These are phyloP conservation scores for Taurulus bubalis DNA, from an alignment of 2,113 vertebrate species.

Conservation along the genomic window DNA sequence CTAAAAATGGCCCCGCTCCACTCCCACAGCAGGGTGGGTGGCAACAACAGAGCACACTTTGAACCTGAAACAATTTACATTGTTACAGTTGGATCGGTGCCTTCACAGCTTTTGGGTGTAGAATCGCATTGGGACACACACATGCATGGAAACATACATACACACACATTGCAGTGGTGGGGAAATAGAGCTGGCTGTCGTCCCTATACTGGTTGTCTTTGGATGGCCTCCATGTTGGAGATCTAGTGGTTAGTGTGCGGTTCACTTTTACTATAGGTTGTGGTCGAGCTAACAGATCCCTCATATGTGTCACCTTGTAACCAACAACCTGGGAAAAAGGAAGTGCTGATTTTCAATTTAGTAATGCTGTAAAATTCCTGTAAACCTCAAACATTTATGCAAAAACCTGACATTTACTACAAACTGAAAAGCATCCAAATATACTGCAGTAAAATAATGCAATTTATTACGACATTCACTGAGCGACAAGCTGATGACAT, in stretches of 20 bases:
- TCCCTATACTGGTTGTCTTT: conserved; percentile 64
- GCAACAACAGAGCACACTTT: conserved; percentile 64
- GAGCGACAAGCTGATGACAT: conserved; percentile 26
- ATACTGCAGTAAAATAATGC: conserved; percentile 7
- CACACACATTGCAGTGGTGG: conserved; percentile 34
- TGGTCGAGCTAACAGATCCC: conserved; percentile 43
- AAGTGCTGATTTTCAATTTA: conserved; percentile 33
- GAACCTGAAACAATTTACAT: conserved; percentile 76
- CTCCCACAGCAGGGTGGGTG: conserved; percentile 63
- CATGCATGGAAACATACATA: conserved; percentile 39
- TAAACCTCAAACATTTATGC: conserved; percentile 17
- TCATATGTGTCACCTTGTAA: conserved; percentile 43
- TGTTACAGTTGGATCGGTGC: conserved; percentile 72
- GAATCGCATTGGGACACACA: conserved; percentile 33
- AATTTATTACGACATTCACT: conserved; percentile 31
- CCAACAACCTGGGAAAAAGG: conserved; percentile 37
- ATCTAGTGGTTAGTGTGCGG: conserved; percentile 58
- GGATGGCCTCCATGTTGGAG: conserved; percentile 68
- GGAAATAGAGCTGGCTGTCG: conserved; percentile 57
- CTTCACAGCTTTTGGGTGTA: conserved; percentile 46
- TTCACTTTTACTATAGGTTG: conserved; percentile 47
- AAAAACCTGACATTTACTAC: conserved; percentile 32
- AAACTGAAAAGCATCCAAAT: conserved; percentile 22
- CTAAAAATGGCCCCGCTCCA: conserved; percentile 64
- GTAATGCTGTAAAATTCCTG: conserved; percentile 14